A percentile compares a stretch with the other conserved stretches of the same genome.
Evolutionary conservation across 2,113 vertebrate species (phyloP).

Genomic region (Paedocypris sp.): DNA sequence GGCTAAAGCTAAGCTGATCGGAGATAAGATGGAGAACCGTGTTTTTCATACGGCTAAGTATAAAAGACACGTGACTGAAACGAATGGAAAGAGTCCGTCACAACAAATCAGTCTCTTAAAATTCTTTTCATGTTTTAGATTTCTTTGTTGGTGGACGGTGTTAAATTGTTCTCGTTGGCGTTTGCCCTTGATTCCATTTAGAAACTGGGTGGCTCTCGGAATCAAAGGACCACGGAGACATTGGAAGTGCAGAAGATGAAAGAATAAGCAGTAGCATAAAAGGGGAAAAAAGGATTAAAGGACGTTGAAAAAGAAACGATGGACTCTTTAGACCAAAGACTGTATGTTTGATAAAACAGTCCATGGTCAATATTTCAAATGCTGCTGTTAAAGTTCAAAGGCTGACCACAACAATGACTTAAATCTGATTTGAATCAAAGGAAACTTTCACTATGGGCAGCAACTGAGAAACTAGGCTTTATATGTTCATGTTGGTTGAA

Average conservation of each 20-base stretch:
- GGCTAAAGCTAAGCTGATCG: not conserved
- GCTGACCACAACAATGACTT: too few relatives aligned
- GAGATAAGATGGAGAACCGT: constrained; percentile 11
- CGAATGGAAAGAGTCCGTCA: not conserved
- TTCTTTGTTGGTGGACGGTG: not conserved
- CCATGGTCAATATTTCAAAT: not conserved
- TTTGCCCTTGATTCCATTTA: constrained; percentile 17
- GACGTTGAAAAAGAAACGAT: not conserved
- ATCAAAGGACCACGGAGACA: constrained; percentile 6
- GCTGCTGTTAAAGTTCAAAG: not conserved
- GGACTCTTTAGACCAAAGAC: constrained; percentile 6
- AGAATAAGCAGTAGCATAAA: constrained; percentile 22
- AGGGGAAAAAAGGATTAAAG: constrained; percentile 28
- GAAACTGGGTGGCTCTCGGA: constrained; percentile 10
- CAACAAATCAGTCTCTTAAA: constrained; percentile 7
- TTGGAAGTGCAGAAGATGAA: constrained; percentile 21
- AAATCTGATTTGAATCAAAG: constrained; percentile 4
- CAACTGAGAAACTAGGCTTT: not conserved
- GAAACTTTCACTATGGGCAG: not conserved
- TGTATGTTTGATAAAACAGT: not conserved
- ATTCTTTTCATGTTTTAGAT: constrained; percentile 12
- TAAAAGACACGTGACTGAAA: constrained; percentile 9
- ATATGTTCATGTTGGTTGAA: constrained; percentile 14
- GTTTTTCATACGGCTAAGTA: not conserved
- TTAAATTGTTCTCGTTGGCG: not conserved